Percentiles rank a stretch among this genome's conserved stretches.
These are phyloP conservation scores for Micrasema minimum DNA, from an alignment of 1,140 invertebrate genomes.

Conservation along the genomic window DNA sequence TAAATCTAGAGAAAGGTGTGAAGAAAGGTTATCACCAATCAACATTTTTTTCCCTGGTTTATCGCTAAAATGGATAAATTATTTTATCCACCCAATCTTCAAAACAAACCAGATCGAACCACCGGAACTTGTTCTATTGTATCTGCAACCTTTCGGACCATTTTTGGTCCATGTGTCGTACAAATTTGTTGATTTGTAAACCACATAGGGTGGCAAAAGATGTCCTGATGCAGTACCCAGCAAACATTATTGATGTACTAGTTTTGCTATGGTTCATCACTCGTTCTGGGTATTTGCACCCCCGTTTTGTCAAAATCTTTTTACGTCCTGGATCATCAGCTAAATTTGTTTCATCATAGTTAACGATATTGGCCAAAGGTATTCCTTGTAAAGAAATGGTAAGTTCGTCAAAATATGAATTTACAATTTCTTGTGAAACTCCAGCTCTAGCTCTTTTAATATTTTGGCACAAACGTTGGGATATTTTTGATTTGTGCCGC, in stretches of 20 bases:
- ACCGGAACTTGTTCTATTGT: too few relatives aligned
- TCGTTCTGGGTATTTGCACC: not conserved
- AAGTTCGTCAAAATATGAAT: not conserved
- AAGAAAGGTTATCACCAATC: too few relatives aligned
- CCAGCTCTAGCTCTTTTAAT: not conserved
- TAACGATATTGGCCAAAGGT: not conserved
- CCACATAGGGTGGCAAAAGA: not conserved
- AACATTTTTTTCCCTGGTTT: too few relatives aligned
- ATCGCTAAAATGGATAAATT: too few relatives aligned
- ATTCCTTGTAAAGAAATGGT: not conserved
- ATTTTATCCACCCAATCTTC: too few relatives aligned
- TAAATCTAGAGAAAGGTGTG: too few relatives aligned
- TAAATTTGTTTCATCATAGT: constrained; percentile 6
- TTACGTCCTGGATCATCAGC: not conserved
- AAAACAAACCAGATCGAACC: too few relatives aligned
- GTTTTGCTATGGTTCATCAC: not conserved
- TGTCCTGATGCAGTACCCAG: not conserved
- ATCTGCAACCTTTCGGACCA: too few relatives aligned
- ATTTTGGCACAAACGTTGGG: constrained; percentile 1
- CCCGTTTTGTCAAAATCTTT: not conserved
- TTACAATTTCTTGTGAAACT: not conserved
- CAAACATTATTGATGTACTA: not conserved
- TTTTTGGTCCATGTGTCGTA: too few relatives aligned
- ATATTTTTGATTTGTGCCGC: too few relatives aligned
- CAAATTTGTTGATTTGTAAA: not conserved